Conservation (phyloP, 2,888 invertebrate genomes). For the Tachina fera region DNA sequence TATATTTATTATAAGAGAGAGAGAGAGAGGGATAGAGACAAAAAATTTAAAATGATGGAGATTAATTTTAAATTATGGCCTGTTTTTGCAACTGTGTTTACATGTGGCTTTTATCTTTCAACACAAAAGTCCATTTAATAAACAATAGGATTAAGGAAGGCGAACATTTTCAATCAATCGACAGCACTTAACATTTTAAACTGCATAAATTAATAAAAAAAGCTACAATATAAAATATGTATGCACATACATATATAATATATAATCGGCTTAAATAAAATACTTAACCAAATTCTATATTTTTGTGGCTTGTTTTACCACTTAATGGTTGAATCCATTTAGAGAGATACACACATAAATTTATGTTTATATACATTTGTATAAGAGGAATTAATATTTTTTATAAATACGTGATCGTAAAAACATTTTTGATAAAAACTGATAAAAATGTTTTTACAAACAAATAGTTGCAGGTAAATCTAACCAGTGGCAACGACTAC, state of each 20-base stretch:
- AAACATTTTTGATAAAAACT: no score
- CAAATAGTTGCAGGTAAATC: no score
- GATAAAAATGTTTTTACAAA: no score
- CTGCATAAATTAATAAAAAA: background rate
- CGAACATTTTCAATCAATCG: slow-evolving; percentile 3
- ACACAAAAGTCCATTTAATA: background rate
- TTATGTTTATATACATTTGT: no score
- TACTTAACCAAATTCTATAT: background rate
- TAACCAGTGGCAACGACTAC: no score
- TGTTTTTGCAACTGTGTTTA: slow-evolving; percentile 9
- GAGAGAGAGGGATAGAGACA: background rate
- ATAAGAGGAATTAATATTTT: no score
- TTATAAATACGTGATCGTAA: no score
- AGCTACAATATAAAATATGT: background rate
- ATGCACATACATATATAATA: no score
- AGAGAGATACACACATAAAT: no score
- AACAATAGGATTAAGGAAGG: slow-evolving; percentile 3
- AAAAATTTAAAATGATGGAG: slow-evolving; percentile 12
- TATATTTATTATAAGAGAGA: background rate
- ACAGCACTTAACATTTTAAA: background rate
- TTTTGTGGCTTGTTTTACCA: no score
- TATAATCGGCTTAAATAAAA: background rate
- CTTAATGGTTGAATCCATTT: no score
- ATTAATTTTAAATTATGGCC: slow-evolving; percentile 22
- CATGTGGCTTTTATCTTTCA: slow-evolving; percentile 27